phyloP scores from a whole-genome alignment of 1,140 invertebrate species.

The Euglossa dilemma region DNA sequence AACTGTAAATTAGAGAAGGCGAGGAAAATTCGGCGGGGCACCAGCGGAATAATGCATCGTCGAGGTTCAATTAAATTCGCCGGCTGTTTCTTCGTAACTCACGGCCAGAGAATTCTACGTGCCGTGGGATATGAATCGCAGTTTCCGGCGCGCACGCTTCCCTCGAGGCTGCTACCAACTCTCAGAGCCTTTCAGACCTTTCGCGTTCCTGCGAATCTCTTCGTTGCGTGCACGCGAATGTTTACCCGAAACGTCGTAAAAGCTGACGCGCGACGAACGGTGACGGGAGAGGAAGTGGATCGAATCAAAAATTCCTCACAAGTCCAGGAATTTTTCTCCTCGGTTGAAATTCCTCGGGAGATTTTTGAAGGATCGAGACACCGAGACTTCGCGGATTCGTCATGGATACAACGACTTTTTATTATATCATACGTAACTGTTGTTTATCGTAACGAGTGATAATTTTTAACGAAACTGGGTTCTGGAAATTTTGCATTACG shows the following conservation, averaged over 20 bases:
- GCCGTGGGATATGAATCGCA: conserved; percentile 22
- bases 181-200: not conserved
- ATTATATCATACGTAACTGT: too few species aligned
- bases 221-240: not conserved
- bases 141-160: conserved; percentile 3
- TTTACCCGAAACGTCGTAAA: not conserved
- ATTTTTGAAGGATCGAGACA: too few species aligned
- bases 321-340: too few species aligned
- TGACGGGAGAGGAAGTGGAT: not conserved
- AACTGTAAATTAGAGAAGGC: conserved; percentile 9
- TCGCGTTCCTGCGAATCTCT: not conserved
- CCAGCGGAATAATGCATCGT: conserved; percentile 36
- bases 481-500: too few species aligned
- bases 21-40: not conserved
- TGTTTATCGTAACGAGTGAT: too few species aligned
- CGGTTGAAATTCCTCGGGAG: too few species aligned
- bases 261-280: not conserved
- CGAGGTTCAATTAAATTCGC: conserved; percentile 41
- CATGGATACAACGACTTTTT: too few species aligned
- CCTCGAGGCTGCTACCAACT: not conserved
- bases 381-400: too few species aligned
- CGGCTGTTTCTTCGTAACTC: conserved; percentile 20
- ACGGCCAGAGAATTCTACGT: not conserved
- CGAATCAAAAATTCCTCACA: too few species aligned
- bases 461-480: too few species aligned